Evolutionary conservation across 2,888 invertebrate genomes (phyloP).

Genomic region (Hyposoter didymator): DNA sequence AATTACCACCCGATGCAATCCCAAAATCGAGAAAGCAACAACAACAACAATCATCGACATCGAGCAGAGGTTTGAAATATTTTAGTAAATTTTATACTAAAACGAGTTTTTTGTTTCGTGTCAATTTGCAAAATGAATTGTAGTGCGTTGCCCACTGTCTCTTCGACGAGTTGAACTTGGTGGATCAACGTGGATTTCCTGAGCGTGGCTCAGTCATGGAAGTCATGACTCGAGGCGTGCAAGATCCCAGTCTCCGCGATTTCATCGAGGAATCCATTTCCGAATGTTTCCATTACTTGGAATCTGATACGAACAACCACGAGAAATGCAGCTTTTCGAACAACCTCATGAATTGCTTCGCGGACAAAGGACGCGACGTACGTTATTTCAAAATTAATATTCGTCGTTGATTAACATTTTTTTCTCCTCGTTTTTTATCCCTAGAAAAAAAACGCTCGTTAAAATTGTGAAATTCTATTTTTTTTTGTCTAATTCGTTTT

Average conservation of each 20-base stretch:
- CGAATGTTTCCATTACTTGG: conserved; percentile 89
- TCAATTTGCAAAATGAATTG: conserved; percentile 51
- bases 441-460: background rate
- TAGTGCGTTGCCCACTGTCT: conserved; percentile 89
- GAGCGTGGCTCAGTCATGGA: conserved; percentile 88
- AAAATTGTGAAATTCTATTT: background rate
- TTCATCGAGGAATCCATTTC: conserved; percentile 90
- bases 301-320: conserved; percentile 77
- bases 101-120: background rate
- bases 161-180: conserved; percentile 89
- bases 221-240: conserved; percentile 87
- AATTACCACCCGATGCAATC: conserved; percentile 59
- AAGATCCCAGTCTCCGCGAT: conserved; percentile 88
- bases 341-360: conserved; percentile 88
- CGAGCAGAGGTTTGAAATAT: conserved; percentile 61
- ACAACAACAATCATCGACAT: conserved; percentile 67
- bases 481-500: background rate
- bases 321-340: conserved; percentile 89
- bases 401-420: background rate
- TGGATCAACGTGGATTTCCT: conserved; percentile 87
- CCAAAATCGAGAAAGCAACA: conserved; percentile 55
- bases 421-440: background rate
- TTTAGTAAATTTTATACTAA: background rate
- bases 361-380: conserved; percentile 88
- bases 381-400: conserved; percentile 50